A percentile compares a stretch with the other conserved stretches of the same genome.
These are phyloP conservation scores for Listrodromus nycthemerus DNA, from an alignment of 2,888 invertebrate genomes.

Conservation along the genomic window DNA sequence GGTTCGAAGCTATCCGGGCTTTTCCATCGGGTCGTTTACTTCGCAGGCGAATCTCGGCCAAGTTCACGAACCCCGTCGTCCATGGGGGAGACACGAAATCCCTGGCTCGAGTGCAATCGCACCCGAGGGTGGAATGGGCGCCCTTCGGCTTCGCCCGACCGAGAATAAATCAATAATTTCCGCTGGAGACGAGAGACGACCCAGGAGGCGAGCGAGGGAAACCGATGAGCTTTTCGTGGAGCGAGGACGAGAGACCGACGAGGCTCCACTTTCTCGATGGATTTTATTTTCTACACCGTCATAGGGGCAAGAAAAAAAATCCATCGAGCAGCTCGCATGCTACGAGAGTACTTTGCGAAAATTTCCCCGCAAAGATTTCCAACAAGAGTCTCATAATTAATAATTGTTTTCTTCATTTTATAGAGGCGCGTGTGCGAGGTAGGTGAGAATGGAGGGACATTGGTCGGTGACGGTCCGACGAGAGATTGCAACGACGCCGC, in stretches of 20 bases:
- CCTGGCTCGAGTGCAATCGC: slow-evolving; percentile 4
- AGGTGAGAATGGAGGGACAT: slow-evolving; percentile 8
- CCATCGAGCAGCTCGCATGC: too few relatives aligned
- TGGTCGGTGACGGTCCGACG: slow-evolving; percentile 22
- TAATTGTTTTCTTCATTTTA: neutral
- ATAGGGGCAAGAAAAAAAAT: neutral
- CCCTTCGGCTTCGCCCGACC: slow-evolving; percentile 51
- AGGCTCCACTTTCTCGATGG: slow-evolving; percentile 51
- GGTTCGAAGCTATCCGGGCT: slow-evolving; percentile 25
- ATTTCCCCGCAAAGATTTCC: too few relatives aligned
- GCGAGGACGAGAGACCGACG: slow-evolving; percentile 55
- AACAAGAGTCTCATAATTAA: too few relatives aligned
- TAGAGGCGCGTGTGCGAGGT: slow-evolving; percentile 6
- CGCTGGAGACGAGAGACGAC: slow-evolving; percentile 48
- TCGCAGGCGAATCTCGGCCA: slow-evolving; percentile 34
- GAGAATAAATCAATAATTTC: slow-evolving; percentile 77
- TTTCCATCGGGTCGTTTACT: slow-evolving; percentile 46
- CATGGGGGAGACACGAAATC: neutral
- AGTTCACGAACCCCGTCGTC: slow-evolving; percentile 56
- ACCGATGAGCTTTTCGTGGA: slow-evolving; percentile 7
- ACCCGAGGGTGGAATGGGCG: slow-evolving; percentile 49
- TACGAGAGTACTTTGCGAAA: too few relatives aligned
- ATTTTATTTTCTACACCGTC: slow-evolving; percentile 20
- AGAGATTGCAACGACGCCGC: slow-evolving; percentile 32
- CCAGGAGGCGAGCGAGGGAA: slow-evolving; percentile 37